These are phyloP conservation scores for Salvelinus fontinalis DNA, from an alignment of 2,113 vertebrate species.

Conservation along the genomic window DNA sequence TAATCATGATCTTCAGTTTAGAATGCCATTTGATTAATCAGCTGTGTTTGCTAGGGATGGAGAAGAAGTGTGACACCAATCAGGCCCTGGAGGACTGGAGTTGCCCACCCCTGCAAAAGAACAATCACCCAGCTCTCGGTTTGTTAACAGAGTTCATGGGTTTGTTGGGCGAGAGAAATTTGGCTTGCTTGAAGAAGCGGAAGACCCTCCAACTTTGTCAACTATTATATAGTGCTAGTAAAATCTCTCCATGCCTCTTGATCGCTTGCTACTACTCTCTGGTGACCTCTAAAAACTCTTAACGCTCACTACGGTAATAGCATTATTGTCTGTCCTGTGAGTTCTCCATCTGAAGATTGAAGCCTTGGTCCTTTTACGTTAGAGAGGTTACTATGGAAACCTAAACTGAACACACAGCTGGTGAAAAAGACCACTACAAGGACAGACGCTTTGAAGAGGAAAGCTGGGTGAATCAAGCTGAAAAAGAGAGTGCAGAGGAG, in stretches of 20 bases:
- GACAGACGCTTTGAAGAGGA: not conserved
- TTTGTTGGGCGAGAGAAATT: not conserved
- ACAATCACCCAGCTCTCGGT: too few species aligned
- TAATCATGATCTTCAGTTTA: too few species aligned
- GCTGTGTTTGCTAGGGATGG: too few species aligned
- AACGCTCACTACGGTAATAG: not conserved
- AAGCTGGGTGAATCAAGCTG: not conserved
- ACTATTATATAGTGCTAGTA: not conserved
- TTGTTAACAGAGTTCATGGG: not conserved
- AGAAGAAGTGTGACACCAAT: too few species aligned
- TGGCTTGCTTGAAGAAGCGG: not conserved
- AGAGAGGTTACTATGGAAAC: conserved; percentile 9
- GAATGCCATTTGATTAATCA: too few species aligned
- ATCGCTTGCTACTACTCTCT: not conserved
- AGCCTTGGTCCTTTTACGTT: not conserved
- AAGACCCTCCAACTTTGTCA: not conserved
- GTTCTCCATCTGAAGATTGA: not conserved
- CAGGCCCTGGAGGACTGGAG: too few species aligned
- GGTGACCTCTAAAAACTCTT: not conserved
- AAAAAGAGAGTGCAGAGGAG: not conserved
- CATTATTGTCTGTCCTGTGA: not conserved
- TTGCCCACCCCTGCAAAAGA: too few species aligned
- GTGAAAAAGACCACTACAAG: not conserved
- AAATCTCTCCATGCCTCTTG: not conserved
- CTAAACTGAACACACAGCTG: not conserved